Base-by-base conservation (phyloP, 2,797 vertebrate species). In the Spatula versicolor region DNA sequence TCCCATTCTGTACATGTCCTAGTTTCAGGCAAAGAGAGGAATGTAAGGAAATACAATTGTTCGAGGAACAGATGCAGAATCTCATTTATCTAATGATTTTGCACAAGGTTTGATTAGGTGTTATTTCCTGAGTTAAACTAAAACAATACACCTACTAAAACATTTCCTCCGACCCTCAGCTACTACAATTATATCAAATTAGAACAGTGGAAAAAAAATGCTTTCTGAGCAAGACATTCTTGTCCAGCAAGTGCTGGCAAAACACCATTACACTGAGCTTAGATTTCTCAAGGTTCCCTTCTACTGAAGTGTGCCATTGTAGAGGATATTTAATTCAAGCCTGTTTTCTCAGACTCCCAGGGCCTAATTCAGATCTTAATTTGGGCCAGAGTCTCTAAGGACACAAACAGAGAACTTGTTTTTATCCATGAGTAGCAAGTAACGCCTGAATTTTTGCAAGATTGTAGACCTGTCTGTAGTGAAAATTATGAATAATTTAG, bases 81-180 rank as follows among this genome's bases (percentile, higher is more conserved):
- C 54, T 91, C n/a, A 10, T 94, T 82, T 59, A 50, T 67, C 59
- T 84, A 68, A 75, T 63, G 31, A 77, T 83, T 88, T 81, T 46
- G 37, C 20, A 3, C 58, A 56, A 73, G 41, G n/a, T 63, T 86
- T 28, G 7, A 58, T 66, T 48, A 67, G 23, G 19, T 88, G 46
- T 90, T 79, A 60, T 88, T 94, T 76, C 46, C 37, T 62, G 73
- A 81, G 55, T 81, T 83, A 91, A 95, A 75, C 11, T 59, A 52
- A 83, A 46, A 25, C 12, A 48, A 48, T 30, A 19, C 64, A 58
- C 69, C 39, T 74, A 62, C 55, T 28, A 79, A 86, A 93, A 69
- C 68, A 63, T 21, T 72, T 92, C 22, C 11, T 59, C 55, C 26
- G 31, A 84, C 25, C 52, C 80, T 80, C 48, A 41, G n/a, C 26